Evolutionary conservation across 2,888 invertebrate species (phyloP).

Genomic region (Drosophila silvestris): DNA sequence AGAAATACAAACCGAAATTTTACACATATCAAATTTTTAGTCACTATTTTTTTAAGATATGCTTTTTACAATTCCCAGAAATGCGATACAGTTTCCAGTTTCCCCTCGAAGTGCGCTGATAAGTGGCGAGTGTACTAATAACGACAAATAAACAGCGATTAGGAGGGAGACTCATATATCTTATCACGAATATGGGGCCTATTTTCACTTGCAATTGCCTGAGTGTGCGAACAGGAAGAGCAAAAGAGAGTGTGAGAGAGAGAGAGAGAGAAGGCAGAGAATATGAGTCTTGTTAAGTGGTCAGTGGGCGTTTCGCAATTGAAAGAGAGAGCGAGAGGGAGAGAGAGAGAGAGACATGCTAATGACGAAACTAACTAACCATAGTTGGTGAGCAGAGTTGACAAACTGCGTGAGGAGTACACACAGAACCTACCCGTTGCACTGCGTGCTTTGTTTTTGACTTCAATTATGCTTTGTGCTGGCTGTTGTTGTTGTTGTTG

Average conservation of each 20-base stretch:
- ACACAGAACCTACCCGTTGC: conserved; percentile 63
- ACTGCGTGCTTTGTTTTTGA: conserved; percentile 28
- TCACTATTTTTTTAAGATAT: conserved; percentile 10
- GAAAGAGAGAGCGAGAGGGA: background rate
- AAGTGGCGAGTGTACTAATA: conserved; percentile 45
- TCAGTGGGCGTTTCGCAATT: conserved; percentile 55
- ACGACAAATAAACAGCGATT: conserved; percentile 23
- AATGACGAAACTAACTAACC: conserved; percentile 73
- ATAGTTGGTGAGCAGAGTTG: conserved; percentile 40
- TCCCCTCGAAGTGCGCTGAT: conserved; percentile 56
- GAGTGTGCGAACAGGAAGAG: conserved; percentile 10
- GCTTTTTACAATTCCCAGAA: conserved; percentile 51
- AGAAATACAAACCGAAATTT: conserved; percentile 11
- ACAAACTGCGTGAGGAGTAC: conserved; percentile 44
- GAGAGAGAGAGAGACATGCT: conserved; percentile 44
- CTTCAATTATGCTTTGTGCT: conserved; percentile 21
- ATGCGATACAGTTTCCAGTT: conserved; percentile 41
- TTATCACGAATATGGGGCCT: conserved; percentile 53
- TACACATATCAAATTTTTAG: conserved; percentile 3
- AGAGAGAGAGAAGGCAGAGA: background rate
- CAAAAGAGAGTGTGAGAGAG: background rate
- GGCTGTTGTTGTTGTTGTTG: conserved; percentile 11
- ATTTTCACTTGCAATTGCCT: conserved; percentile 25
- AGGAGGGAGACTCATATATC: conserved; percentile 49
- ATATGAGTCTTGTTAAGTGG: conserved; percentile 9